Percentiles rank a stretch among this genome's conserved stretches.
These are phyloP conservation scores for Cheilosia vernalis DNA, from an alignment of 2,888 invertebrate species.

Conservation along the genomic window DNA sequence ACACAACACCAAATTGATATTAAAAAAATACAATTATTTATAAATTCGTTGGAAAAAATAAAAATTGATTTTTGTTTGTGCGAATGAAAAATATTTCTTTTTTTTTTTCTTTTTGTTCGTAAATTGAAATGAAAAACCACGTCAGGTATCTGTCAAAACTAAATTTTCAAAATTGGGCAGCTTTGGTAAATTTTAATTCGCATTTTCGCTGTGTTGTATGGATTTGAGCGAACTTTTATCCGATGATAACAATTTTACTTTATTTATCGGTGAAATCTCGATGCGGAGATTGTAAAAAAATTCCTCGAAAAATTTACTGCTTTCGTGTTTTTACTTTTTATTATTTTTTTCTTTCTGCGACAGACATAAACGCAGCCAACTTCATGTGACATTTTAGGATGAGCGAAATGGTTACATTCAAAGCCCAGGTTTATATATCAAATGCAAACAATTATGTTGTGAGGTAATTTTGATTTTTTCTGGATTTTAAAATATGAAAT, in stretches of 20 bases:
- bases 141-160: conserved; percentile 67
- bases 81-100: conserved; percentile 24
- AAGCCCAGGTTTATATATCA: too few relatives aligned
- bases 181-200: conserved; percentile 28
- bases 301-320: conserved; percentile 17
- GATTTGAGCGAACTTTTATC: background rate
- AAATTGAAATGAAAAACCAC: conserved; percentile 65
- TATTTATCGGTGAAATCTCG: conserved; percentile 18
- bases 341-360: conserved; percentile 16
- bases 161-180: conserved; percentile 19
- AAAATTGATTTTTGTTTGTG: conserved; percentile 63
- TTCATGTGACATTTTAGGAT: conserved; percentile 6
- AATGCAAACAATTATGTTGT: too few relatives aligned
- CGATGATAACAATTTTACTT: conserved; percentile 8
- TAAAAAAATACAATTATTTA: conserved; percentile 30
- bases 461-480: too few relatives aligned
- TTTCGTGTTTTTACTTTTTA: conserved; percentile 54
- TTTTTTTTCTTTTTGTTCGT: conserved; percentile 17
- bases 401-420: background rate
- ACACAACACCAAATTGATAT: conserved; percentile 23
- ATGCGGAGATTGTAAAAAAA: conserved; percentile 14
- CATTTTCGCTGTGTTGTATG: conserved; percentile 34
- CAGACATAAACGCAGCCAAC: conserved; percentile 3
- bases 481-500: too few relatives aligned
- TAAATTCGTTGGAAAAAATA: conserved; percentile 25